A percentile compares a stretch with the other conserved stretches of the same genome.
Evolutionary conservation across 2,113 vertebrate species (phyloP).

Genomic region (human (Homo sapiens)): DNA sequence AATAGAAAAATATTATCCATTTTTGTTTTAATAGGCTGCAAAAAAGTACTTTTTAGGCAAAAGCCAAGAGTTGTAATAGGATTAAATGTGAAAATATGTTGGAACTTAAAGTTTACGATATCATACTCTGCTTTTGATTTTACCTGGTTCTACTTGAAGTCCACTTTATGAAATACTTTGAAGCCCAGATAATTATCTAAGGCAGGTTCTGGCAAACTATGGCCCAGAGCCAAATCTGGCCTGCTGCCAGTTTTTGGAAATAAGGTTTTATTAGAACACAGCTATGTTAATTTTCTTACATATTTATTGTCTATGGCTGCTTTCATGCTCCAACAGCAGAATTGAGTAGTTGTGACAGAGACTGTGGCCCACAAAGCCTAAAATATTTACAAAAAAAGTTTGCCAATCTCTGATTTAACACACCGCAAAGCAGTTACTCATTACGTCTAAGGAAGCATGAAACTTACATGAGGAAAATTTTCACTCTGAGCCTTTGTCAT

Average conservation of each 20-base stretch:
- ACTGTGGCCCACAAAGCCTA: background rate
- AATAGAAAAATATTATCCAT: background rate
- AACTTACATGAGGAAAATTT: background rate
- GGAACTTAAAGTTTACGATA: background rate
- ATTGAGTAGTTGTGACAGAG: background rate
- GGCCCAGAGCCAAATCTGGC: background rate
- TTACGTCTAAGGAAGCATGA: background rate
- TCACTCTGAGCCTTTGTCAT: background rate
- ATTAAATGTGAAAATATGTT: conserved; percentile 27
- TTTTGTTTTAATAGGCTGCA: background rate
- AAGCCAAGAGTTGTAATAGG: background rate
- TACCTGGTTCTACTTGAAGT: conserved; percentile 33
- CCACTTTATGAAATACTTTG: background rate
- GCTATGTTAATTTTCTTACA: background rate
- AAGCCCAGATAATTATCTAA: conserved; percentile 29
- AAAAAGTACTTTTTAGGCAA: background rate
- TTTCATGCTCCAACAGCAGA: background rate
- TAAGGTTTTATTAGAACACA: conserved; percentile 53
- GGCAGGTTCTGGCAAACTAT: background rate
- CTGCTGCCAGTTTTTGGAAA: background rate
- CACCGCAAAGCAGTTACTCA: background rate
- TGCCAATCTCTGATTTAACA: background rate
- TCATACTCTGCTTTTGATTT: conserved; percentile 25
- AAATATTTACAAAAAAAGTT: conserved; percentile 18
- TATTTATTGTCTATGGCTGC: background rate